Evolutionary conservation across 2,888 invertebrate species (phyloP).

Genomic region (Shargacucullia verbasci): DNA sequence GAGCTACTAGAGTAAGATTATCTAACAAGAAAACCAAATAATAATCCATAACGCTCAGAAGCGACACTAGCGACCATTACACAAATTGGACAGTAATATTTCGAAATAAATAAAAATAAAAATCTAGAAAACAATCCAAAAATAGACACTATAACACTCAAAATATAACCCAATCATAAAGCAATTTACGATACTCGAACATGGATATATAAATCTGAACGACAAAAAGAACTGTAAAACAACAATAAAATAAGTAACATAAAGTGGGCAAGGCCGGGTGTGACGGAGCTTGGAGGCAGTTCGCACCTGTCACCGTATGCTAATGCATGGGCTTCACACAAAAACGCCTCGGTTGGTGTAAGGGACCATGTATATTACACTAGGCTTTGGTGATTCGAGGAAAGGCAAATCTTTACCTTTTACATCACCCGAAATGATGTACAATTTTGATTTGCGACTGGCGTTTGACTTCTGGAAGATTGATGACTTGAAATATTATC

Average conservation of each 20-base stretch:
- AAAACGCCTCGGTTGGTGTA: constrained; percentile 37
- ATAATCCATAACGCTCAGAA: no score
- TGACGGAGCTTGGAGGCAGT: constrained; percentile 56
- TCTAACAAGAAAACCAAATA: no score
- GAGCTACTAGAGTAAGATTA: no score
- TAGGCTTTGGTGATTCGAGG: not conserved
- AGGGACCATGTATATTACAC: constrained; percentile 13
- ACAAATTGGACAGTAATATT: no score
- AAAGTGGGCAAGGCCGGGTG: constrained; percentile 46
- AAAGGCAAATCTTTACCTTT: not conserved
- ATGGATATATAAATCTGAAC: constrained; percentile 37
- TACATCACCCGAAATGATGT: no score
- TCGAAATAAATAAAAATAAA: not conserved
- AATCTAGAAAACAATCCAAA: not conserved
- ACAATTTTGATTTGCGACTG: no score
- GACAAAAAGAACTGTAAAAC: constrained; percentile 63
- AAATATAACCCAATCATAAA: constrained; percentile 20
- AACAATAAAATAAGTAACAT: constrained; percentile 67
- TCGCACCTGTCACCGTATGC: constrained; percentile 83
- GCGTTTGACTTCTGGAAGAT: no score
- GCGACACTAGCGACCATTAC: no score
- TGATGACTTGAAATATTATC: not conserved
- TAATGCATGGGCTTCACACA: constrained; percentile 66
- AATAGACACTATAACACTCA: not conserved
- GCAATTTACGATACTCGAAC: constrained; percentile 36